Percentiles rank a stretch among this genome's conserved stretches.
These are phyloP conservation scores for Eospalax fontanierii DNA, from an alignment of 2,797 vertebrate species.

Conservation along the genomic window DNA sequence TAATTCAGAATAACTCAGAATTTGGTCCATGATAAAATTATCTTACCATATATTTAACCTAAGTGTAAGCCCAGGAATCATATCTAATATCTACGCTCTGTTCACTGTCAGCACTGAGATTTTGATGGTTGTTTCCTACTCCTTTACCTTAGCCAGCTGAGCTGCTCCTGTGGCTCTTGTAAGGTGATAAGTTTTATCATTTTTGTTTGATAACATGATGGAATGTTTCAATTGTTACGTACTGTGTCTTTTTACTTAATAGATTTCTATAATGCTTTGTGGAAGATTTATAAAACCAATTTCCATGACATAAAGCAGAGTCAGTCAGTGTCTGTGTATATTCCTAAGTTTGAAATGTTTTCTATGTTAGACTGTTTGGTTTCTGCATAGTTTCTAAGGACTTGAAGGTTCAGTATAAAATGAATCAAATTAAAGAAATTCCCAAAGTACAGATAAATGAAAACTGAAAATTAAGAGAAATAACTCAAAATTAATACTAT, in stretches of 20 bases:
- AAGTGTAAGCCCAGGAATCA: neutral
- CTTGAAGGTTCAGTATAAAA: constrained; percentile 26
- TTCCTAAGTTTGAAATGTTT: constrained; percentile 42
- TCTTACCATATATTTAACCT: neutral
- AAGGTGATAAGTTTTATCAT: constrained; percentile 18
- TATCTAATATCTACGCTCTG: constrained; percentile 2
- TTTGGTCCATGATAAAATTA: constrained; percentile 58
- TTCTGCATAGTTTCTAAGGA: constrained; percentile 55
- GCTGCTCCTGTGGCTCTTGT: neutral
- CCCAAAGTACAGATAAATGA: constrained; percentile 47
- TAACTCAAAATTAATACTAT: constrained; percentile 47
- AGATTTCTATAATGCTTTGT: constrained; percentile 21
- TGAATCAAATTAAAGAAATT: constrained; percentile 40
- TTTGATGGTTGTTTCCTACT: constrained; percentile 56
- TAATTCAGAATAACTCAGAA: too few species aligned
- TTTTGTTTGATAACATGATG: constrained; percentile 57
- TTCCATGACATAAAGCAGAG: constrained; percentile 33
- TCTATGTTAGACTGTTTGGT: constrained; percentile 42
- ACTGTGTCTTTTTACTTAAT: constrained; percentile 8
- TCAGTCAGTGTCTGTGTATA: constrained; percentile 43
- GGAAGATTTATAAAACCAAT: constrained; percentile 43
- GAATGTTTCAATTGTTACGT: constrained; percentile 20
- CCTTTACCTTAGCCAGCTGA: neutral
- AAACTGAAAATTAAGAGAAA: constrained; percentile 45
- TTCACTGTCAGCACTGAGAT: neutral